These are phyloP conservation scores for Speoplatyrhinus poulsoni DNA, from an alignment of 2,113 vertebrate species.

Conservation along the genomic window DNA sequence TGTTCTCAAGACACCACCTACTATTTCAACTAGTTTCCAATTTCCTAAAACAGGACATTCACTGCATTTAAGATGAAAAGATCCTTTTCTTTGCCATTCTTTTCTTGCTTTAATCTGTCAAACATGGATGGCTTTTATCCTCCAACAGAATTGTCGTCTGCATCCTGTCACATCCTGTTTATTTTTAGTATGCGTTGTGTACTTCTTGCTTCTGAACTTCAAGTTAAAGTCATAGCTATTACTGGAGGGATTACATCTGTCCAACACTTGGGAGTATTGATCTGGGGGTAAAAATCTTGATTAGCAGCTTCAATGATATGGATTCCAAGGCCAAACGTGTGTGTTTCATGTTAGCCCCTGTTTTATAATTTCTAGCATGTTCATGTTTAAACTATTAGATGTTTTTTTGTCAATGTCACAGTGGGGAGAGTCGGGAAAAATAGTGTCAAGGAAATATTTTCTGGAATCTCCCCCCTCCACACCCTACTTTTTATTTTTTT, in stretches of 20 bases:
- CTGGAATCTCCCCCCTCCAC: background rate
- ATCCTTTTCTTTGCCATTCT: constrained; percentile 41
- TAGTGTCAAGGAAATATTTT: too few species aligned
- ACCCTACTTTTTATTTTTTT: background rate
- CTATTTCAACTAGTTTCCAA: constrained; percentile 26
- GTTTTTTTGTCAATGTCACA: background rate
- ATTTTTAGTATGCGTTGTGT: constrained; percentile 16
- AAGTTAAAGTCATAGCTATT: constrained; percentile 25
- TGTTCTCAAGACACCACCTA: constrained; percentile 6
- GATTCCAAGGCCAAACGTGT: background rate
- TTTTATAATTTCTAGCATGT: too few species aligned
- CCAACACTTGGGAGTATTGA: constrained; percentile 33
- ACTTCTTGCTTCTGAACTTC: constrained; percentile 32
- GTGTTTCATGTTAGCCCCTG: background rate
- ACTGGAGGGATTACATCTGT: constrained; percentile 47
- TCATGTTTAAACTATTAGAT: too few species aligned
- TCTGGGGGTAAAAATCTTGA: background rate
- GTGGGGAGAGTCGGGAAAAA: background rate
- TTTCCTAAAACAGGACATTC: constrained; percentile 20
- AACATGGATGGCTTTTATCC: constrained; percentile 27
- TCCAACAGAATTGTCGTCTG: constrained; percentile 31
- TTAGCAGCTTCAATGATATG: too few species aligned
- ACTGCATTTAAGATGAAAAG: constrained; percentile 40
- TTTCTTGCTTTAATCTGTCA: constrained; percentile 43
- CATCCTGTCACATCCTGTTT: constrained; percentile 33